A percentile compares a stretch with the other conserved stretches of the same genome.
phyloP scores from a whole-genome alignment of 2,888 invertebrate species.

The Napeogenes sylphis region DNA sequence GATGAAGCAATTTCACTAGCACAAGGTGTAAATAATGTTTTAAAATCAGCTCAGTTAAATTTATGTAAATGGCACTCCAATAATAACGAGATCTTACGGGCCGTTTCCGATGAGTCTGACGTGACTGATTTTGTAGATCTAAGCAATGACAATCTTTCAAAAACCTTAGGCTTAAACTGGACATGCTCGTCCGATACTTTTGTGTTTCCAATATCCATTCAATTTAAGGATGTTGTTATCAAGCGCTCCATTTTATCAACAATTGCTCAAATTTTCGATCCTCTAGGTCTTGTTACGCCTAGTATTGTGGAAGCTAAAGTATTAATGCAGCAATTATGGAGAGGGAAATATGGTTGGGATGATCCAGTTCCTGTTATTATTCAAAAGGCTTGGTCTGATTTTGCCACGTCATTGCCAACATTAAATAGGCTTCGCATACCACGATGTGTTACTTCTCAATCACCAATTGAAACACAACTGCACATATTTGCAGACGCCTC shows the following conservation, averaged over 20 bases:
- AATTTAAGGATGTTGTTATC: background rate
- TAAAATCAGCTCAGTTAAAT: constrained; percentile 10
- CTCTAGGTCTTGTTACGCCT: constrained; percentile 6
- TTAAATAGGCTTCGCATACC: too few species aligned
- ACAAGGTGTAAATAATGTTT: background rate
- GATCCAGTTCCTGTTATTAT: too few species aligned
- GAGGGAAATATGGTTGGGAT: too few species aligned
- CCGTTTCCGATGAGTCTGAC: background rate
- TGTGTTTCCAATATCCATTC: constrained; percentile 1
- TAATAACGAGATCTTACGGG: constrained; percentile 1
- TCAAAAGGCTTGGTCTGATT: too few species aligned
- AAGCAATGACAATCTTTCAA: constrained; percentile 8
- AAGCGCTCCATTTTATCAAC: constrained; percentile 7
- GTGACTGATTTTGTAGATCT: background rate
- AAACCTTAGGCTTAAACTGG: constrained; percentile 7
- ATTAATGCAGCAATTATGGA: too few species aligned
- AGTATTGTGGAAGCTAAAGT: too few species aligned
- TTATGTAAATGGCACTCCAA: constrained; percentile 10
- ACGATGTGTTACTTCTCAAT: too few species aligned
- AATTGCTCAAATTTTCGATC: constrained; percentile 7
- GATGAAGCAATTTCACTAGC: too few species aligned
- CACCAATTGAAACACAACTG: too few species aligned
- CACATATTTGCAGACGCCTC: too few species aligned
- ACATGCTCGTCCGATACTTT: constrained; percentile 1
- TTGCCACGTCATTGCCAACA: too few species aligned